phyloP scores from a whole-genome alignment of 1,140 invertebrate species.

The Thaumetopoea pityocampa region DNA sequence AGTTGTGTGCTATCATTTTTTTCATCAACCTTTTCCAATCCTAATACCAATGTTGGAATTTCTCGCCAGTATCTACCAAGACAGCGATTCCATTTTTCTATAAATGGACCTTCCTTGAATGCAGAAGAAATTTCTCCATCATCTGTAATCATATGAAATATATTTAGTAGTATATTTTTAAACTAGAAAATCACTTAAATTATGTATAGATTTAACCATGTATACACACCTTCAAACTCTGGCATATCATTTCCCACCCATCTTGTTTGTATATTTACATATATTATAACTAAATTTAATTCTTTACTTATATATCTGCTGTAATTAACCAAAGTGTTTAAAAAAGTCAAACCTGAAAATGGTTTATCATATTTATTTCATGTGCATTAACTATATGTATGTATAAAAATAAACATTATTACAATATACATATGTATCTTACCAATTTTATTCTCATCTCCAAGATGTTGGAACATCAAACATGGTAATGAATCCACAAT shows the following conservation, averaged over 20 bases:
- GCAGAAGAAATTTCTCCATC: constrained; percentile 22
- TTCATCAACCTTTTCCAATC: constrained; percentile 34
- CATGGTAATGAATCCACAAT: constrained; percentile 81
- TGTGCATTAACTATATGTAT: not conserved
- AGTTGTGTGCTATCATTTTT: constrained; percentile 19
- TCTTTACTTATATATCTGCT: constrained; percentile 74
- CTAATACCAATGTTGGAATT: constrained; percentile 60
- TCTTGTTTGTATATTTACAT: constrained; percentile 77
- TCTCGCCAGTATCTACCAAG: constrained; percentile 75
- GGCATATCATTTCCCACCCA: constrained; percentile 71
- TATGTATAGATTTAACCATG: constrained; percentile 4
- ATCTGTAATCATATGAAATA: constrained; percentile 35
- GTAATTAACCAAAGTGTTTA: constrained; percentile 77
- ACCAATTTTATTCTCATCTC: constrained; percentile 68
- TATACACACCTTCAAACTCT: constrained; percentile 47
- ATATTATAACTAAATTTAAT: constrained; percentile 72
- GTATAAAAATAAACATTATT: not conserved
- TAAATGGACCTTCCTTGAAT: constrained; percentile 28
- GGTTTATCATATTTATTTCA: not conserved
- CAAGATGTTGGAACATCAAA: constrained; percentile 69
- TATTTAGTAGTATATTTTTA: too few species aligned
- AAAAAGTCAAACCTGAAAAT: constrained; percentile 58
- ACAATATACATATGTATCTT: constrained; percentile 8
- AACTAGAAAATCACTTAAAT: constrained; percentile 12
- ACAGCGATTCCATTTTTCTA: constrained; percentile 55